Base-by-base conservation (phyloP, 2,888 invertebrate genomes). In the Drosophila picticornis region DNA sequence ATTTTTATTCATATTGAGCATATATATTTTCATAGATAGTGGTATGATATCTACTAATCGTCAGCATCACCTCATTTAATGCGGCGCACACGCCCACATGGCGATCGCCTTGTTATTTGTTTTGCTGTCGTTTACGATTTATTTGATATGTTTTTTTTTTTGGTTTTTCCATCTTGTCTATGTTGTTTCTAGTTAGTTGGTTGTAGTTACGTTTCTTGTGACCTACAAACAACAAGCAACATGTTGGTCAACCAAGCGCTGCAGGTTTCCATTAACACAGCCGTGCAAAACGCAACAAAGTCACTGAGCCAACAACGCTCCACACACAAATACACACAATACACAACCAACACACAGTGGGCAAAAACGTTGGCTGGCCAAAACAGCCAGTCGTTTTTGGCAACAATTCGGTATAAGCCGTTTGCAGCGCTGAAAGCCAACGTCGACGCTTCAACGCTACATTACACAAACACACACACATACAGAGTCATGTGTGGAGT, bases 201-300 rank as follows among this genome's bases (percentile, higher is more conserved):
- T 38, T 51, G 16, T 40, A 11, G 32, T 31, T 65, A 73, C 64
- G 29, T 67, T 63, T 73, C 53, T 67, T 72, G 80, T 91, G 91
- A 91, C 92, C 92, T 91, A 92, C 92, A 92, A 92, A 92, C 79
- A 80, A 80, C 71, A 52, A 77, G 75, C 81, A 81, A 76, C 78
- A 89, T 87, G 88, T 90, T 93, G 92, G 91, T 90, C 92, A 92
- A 91, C 90, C 82, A 88, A 86, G 87, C 91, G 90, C 77, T 88
- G 90, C 90, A 86, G 81, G 87, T 90, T 91, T 84, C 84, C 89
- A 88, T 88, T 91, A 91, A 85, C 90, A 89, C 83, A 78, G 84
- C 81, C 67, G 46, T 65, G 69, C 65, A 71, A 77, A 78, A 58
- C 71, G 77, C 80, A 73, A 66, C 84, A 74, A 83, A 80, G 81